phyloP scores from a whole-genome alignment of 2,888 invertebrate species.

The Stegana nigrithorax region DNA sequence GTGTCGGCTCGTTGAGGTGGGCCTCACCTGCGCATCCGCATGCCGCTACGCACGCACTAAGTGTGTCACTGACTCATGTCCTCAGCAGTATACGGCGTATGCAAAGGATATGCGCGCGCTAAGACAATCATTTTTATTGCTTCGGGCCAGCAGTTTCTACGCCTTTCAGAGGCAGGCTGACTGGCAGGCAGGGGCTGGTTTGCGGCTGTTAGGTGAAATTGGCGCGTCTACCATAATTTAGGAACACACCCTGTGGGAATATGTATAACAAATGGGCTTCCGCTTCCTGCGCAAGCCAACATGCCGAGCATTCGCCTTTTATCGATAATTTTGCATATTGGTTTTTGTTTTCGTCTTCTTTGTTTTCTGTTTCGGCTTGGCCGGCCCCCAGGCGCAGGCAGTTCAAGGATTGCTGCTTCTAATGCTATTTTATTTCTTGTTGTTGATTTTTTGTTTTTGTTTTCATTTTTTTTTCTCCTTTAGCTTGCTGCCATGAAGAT shows the following conservation, averaged over 20 bases:
- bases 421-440: slow-evolving; percentile 26
- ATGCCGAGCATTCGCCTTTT: neutral
- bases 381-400: slow-evolving; percentile 30
- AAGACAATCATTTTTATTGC: slow-evolving; percentile 7
- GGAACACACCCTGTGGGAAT: slow-evolving; percentile 7
- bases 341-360: neutral
- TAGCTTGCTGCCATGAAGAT: slow-evolving; percentile 36
- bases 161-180: neutral
- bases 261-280: slow-evolving; percentile 3
- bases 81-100: no score
- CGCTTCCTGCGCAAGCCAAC: neutral
- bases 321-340: neutral
- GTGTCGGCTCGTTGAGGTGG: no score
- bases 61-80: no score
- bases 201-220: no score
- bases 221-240: no score
- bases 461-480: slow-evolving; percentile 5
- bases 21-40: no score
- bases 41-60: no score
- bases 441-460: slow-evolving; percentile 26
- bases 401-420: slow-evolving; percentile 47
- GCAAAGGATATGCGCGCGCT: no score
- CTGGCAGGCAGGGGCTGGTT: neutral
- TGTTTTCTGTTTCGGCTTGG: neutral
- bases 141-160: no score